Percentiles rank a stretch among this genome's conserved stretches.
These are phyloP conservation scores for Lordiphosa collinella DNA, from an alignment of 1,140 invertebrate genomes.

Conservation along the genomic window DNA sequence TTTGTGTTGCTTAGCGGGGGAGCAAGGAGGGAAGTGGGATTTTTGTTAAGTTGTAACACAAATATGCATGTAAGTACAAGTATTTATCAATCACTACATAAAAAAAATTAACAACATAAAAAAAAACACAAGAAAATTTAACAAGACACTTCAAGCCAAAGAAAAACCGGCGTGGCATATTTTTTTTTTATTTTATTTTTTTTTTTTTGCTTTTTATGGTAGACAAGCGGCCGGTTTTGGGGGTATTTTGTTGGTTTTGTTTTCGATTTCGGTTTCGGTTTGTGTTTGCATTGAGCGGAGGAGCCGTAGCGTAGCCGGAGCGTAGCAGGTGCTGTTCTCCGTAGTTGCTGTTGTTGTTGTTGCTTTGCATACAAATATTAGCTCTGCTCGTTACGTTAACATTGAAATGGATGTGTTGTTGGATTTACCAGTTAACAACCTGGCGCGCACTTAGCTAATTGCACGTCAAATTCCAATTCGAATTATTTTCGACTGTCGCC, in stretches of 20 bases:
- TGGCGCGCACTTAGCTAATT: constrained; percentile 44
- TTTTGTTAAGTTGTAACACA: constrained; percentile 25
- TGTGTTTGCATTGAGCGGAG: constrained; percentile 2
- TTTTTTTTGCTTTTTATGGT: background rate
- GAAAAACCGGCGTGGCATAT: constrained; percentile 59
- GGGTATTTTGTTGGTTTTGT: constrained; percentile 4
- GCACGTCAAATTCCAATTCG: constrained; percentile 43
- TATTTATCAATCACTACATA: constrained; percentile 7
- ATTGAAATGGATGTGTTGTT: background rate
- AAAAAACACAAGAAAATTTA: constrained; percentile 4
- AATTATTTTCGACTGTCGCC: constrained; percentile 10
- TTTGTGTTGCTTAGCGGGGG: no score
- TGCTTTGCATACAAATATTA: constrained; percentile 9
- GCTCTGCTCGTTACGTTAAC: background rate
- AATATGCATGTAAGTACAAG: no score
- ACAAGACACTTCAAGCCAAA: constrained; percentile 6
- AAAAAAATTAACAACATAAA: constrained; percentile 9
- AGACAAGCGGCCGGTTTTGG: constrained; percentile 22
- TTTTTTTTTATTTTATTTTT: no score
- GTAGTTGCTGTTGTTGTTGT: constrained; percentile 5
- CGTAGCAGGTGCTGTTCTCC: constrained; percentile 3
- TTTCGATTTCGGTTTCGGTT: constrained; percentile 1
- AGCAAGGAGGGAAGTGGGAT: no score
- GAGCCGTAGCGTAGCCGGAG: background rate
- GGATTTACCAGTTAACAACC: constrained; percentile 19